Base-by-base conservation (phyloP, 2,797 vertebrate genomes). In the Semotilus atromaculatus region DNA sequence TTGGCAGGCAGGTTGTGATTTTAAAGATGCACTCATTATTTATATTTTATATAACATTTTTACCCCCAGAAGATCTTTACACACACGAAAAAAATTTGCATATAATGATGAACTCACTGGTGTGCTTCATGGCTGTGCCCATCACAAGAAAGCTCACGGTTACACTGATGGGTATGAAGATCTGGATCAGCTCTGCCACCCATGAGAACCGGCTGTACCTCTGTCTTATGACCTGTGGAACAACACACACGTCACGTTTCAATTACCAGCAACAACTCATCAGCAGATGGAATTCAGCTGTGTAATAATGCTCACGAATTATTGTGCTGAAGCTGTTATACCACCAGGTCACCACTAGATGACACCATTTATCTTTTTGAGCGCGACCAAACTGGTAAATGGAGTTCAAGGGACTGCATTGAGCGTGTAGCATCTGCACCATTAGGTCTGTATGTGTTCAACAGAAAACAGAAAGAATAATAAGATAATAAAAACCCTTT, bases 41-140 rank as follows among this genome's bases (percentile, higher is more conserved):
- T 53, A n/a, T 7, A 2, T 21, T 8, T 55, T 55, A 19, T 7
- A 2, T 21, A 21, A 21, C 7, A 21, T 3, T 55, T 55, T 55
- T 23, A 23, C 21, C 19, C 19, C 53, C 19, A 21, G 19, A 55
- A 55, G 19, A 53, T 53, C 19, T 53, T 51, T 19, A n/a, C 9
- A 11, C 7, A n/a, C 55, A 10, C 21, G 4, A 10, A 55, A 55
- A 23, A 68, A 4, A 38, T 38, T 1, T 19, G 34, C 16, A 48
- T 48, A 5, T 48, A 48, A 48, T 16, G 45, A 7, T 8, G 51
- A 66, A 79, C 74, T 38, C 67, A 94, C 93, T 90, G 58, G 93
- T 94, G 89, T 95, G 92, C 82, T 94, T 95, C 91, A 95, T 93
- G 86, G 94, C 93, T 0, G 93, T 94, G 34, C 94, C 94, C 92